A percentile compares a stretch with the other conserved stretches of the same genome.
phyloP scores from a whole-genome alignment of 2,113 vertebrate genomes.

The Parus major region DNA sequence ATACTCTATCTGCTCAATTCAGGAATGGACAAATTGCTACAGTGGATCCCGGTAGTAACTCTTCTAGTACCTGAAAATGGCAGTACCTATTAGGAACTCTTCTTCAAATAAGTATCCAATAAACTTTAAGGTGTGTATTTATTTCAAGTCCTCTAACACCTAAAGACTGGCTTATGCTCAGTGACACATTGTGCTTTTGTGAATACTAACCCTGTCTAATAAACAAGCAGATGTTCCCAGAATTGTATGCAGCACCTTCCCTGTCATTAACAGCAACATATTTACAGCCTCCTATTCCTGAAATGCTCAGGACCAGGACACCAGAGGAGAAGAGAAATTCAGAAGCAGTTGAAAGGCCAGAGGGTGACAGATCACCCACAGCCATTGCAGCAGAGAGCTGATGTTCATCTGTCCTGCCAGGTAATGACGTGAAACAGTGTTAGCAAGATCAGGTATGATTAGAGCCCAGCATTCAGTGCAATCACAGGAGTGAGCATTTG shows the following conservation, averaged over 20 bases:
- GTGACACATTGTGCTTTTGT: neutral
- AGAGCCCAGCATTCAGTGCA: neutral
- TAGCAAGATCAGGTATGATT: neutral
- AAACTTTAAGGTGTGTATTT: neutral
- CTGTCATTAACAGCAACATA: neutral
- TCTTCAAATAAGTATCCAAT: neutral
- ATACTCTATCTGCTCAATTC: neutral
- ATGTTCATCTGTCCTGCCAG: neutral
- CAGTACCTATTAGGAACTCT: neutral
- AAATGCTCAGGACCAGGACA: neutral
- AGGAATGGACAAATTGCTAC: neutral
- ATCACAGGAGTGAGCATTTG: neutral
- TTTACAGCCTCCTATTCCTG: neutral
- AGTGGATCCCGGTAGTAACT: neutral
- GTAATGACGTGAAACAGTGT: neutral
- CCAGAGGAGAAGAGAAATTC: neutral
- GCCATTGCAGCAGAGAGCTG: neutral
- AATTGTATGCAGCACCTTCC: neutral
- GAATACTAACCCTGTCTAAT: neutral
- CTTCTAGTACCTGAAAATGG: neutral
- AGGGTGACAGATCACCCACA: neutral
- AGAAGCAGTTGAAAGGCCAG: neutral
- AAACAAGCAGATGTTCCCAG: neutral
- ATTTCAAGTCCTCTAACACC: neutral
- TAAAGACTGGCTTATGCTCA: neutral